These are phyloP conservation scores for Maniola hyperantus DNA, from an alignment of 2,888 invertebrate species.

Conservation along the genomic window DNA sequence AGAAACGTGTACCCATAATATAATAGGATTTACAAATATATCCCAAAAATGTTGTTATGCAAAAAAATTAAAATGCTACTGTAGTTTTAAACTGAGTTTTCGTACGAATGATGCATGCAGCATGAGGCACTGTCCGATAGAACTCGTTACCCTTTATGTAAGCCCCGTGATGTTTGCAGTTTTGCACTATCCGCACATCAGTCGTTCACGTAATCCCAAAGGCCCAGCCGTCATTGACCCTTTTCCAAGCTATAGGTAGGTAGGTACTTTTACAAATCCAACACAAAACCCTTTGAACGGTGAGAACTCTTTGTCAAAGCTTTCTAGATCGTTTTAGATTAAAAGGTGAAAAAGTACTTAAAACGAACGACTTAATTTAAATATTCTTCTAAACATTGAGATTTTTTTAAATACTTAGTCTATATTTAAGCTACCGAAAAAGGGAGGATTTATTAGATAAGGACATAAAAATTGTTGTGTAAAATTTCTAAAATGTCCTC, in stretches of 20 bases:
- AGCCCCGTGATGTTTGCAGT: conserved; percentile 19
- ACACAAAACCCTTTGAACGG: conserved; percentile 19
- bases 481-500: not conserved
- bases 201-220: conserved; percentile 18
- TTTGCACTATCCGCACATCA: conserved; percentile 20
- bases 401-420: not conserved
- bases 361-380: not conserved
- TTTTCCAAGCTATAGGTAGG: conserved; percentile 2
- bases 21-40: too few relatives aligned
- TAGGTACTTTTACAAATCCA: conserved; percentile 17
- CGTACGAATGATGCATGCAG: not conserved
- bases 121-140: conserved; percentile 11
- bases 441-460: too few relatives aligned
- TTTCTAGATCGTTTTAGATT: conserved; percentile 6
- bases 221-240: conserved; percentile 16
- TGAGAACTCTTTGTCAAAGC: conserved; percentile 11
- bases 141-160: conserved; percentile 29
- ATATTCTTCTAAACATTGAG: not conserved
- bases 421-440: too few relatives aligned
- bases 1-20: too few relatives aligned
- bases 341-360: conserved; percentile 9
- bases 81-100: conserved; percentile 1
- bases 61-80: too few relatives aligned
- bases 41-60: too few relatives aligned
- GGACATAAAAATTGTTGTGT: too few relatives aligned